Percentiles rank a stretch among this genome's conserved stretches.
Evolutionary conservation across 2,888 invertebrate species (phyloP).

Genomic region (Agonopterix subpropinquella): DNA sequence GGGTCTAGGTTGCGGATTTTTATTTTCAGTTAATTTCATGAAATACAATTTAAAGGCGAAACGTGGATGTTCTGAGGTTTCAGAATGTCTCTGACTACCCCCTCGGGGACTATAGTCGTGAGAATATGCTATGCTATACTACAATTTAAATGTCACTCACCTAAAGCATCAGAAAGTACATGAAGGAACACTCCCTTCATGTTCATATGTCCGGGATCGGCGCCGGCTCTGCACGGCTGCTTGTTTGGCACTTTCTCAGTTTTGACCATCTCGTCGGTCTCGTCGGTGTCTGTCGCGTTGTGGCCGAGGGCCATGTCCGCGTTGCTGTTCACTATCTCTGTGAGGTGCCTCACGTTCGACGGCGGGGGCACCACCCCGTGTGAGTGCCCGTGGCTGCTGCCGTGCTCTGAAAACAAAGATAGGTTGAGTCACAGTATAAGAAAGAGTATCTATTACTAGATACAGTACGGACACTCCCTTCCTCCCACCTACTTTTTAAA

Average conservation of each 20-base stretch:
- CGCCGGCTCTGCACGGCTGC: slow-evolving; percentile 41
- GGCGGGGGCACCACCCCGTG: slow-evolving; percentile 76
- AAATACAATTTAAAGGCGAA: too few relatives aligned
- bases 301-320: slow-evolving; percentile 66
- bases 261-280: slow-evolving; percentile 67
- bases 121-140: too few relatives aligned
- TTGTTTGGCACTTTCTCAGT: slow-evolving; percentile 41
- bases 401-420: slow-evolving; percentile 80
- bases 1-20: too few relatives aligned
- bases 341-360: slow-evolving; percentile 61
- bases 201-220: slow-evolving; percentile 91
- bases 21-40: too few relatives aligned
- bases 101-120: too few relatives aligned
- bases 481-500: too few relatives aligned
- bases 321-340: slow-evolving; percentile 67
- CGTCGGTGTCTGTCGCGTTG: slow-evolving; percentile 58
- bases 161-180: slow-evolving; percentile 97
- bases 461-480: too few relatives aligned
- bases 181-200: slow-evolving; percentile 99
- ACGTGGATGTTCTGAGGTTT: too few relatives aligned
- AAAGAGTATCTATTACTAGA: too few relatives aligned
- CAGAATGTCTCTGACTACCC: too few relatives aligned
- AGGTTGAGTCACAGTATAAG: too few relatives aligned
- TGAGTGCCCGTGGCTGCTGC: slow-evolving; percentile 80
- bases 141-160: slow-evolving; percentile 72